Base-by-base conservation (phyloP, 2,797 vertebrate species). In the Pseudopleuronectes americanus region DNA sequence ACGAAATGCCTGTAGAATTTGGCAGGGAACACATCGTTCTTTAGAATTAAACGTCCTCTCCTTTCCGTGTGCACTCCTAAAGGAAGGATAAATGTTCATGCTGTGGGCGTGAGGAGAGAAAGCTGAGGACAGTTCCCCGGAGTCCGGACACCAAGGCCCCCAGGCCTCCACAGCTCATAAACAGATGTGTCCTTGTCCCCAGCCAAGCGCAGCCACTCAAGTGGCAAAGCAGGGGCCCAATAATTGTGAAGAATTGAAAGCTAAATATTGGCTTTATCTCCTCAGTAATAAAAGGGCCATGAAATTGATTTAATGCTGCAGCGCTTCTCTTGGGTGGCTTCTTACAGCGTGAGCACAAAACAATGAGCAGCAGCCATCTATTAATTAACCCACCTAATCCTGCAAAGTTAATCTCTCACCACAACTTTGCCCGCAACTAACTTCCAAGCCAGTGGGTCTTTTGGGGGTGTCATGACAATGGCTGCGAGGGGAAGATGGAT, bases 271-370 rank as follows among this genome's bases (percentile, higher is more conserved):
- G 88, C 91, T 94, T 95, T 90, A 94, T 95, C 94, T 94, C 83
- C 17, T 90, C 88, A 90, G 93, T 95, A 93, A 93, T 93, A 95
- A 95, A 95, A 94, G 93, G 93, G 90, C 94, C 95, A 89, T 95
- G 95, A 96, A 96, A 96, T 96, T 95, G 94, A 94, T 96, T 95
- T 95, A 94, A 95, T 95, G 95, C 93, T 91, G 94, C 94, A 88
- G 87, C 91, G 93, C 92, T 91, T 95, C 95, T 95, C 94, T 93
- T 90, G 93, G 95, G 87, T 93, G 86, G 90, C 52, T 85, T 93
- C 92, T 92, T 93, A 90, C 63, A 75, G 94, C 85, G 90, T 89
- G 90, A 80, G 93, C 87, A 91, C 94, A 95, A 94, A 95, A 90
- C 91, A 86, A 94, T 95, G 93, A 94, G 89, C 94, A 93, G 92